Base-by-base conservation (phyloP, 2,888 invertebrate genomes). In the Caenorhabditis sulstoni region DNA sequence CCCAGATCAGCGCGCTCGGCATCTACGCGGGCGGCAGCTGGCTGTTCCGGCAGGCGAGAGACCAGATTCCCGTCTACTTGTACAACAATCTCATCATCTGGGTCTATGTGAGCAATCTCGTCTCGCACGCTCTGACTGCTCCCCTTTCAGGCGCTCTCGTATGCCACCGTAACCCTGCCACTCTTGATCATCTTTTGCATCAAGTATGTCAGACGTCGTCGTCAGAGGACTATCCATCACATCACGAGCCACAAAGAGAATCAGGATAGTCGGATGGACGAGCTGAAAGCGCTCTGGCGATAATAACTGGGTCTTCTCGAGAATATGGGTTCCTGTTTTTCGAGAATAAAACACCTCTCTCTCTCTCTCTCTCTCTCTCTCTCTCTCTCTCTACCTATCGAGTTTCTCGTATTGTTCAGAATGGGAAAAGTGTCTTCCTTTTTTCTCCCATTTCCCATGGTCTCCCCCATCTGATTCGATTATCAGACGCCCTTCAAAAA, bases 21-120 rank as follows among this genome's bases (percentile, higher is more conserved):
- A 58, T 73, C 18, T 73, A 73, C 50, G 39, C 73, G 22, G 73
- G 73, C 4, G 73, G 73, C 39, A 73, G 64, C 57, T 73, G 57
- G 50, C 14, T 57, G 7, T 73, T 73, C 23, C 49, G 73, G n/a
- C 55, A 41, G 73, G 35, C 22, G 8, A 23, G 23, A 16, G 57
- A 64, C 0, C 41, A 64, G 44, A 73, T 73, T 22, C 73, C 73
- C 0, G 73, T 73, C 0, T 64, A 22, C 3, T 16, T 73, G 50
- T 73, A 73, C 58, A 73, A 58, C 20, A 73, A 73, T 37, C 20
- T 73, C 16, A 44, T 73, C 14, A 50, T 73, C 14, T 73, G 73
- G 73, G 64, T 73, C n/a, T 73, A 73, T 50, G 73, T 73, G 44
- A 73, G 73, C 52, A 41, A 29, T n/a, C n/a, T n/a, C n/a, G n/a